These are phyloP conservation scores for Dryocosmus kuriphilus DNA, from an alignment of 2,888 invertebrate genomes.

Conservation along the genomic window DNA sequence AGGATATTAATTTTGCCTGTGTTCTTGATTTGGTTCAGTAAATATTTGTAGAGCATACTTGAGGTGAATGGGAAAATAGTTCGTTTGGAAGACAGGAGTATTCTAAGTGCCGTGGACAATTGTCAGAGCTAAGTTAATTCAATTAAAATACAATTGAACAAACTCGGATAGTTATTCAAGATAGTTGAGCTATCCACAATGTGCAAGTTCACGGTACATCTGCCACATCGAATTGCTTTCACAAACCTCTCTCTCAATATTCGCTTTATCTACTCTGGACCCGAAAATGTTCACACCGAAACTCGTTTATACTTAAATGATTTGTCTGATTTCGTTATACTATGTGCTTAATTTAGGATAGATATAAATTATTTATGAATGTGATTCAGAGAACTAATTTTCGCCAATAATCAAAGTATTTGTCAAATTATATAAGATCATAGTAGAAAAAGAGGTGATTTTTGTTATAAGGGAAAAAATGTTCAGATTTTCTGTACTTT, in stretches of 20 bases:
- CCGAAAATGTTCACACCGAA: neutral
- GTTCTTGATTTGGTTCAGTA: neutral
- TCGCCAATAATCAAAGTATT: too few relatives aligned
- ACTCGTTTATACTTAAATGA: neutral
- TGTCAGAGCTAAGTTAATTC: neutral
- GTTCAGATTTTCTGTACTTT: too few relatives aligned
- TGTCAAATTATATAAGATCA: too few relatives aligned
- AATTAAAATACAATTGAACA: neutral
- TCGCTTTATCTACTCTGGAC: neutral
- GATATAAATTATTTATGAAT: too few relatives aligned
- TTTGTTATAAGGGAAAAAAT: too few relatives aligned
- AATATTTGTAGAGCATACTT: neutral
- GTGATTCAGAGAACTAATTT: too few relatives aligned
- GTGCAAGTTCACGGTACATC: neutral
- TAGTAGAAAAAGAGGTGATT: too few relatives aligned
- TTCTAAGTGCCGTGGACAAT: neutral
- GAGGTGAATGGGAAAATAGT: neutral
- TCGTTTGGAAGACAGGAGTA: neutral
- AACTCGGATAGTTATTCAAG: too few relatives aligned
- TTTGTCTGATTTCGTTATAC: neutral
- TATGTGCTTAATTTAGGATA: too few relatives aligned
- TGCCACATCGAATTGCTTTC: neutral
- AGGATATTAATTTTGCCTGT: neutral
- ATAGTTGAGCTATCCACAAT: neutral
- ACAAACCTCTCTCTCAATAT: neutral